These are phyloP conservation scores for Lamellibrachia columna DNA, from an alignment of 2,888 invertebrate species.

Conservation along the genomic window DNA sequence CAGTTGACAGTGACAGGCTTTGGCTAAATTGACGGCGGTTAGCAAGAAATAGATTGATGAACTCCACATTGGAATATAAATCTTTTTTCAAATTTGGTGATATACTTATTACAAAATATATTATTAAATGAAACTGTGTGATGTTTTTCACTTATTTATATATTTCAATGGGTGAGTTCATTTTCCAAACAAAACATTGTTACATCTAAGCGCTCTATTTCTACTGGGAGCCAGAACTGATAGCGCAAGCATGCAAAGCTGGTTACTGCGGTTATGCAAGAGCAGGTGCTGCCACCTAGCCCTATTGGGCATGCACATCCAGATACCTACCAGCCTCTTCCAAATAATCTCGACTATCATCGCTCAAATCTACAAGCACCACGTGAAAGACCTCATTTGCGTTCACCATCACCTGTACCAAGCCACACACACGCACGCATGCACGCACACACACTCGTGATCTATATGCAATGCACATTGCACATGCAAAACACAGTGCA, in stretches of 20 bases:
- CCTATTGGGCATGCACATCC: neutral
- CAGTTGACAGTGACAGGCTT: neutral
- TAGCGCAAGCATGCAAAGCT: neutral
- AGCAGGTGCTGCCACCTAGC: neutral
- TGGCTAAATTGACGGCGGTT: neutral
- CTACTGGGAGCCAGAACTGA: neutral
- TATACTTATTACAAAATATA: neutral
- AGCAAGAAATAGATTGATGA: neutral
- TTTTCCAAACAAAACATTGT: neutral
- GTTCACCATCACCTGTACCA: neutral
- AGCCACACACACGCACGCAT: neutral
- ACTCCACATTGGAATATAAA: neutral
- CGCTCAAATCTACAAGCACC: constrained; percentile 36
- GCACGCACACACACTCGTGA: neutral
- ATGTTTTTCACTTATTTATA: neutral
- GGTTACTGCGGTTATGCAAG: neutral
- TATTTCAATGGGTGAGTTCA: neutral
- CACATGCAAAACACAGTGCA: neutral
- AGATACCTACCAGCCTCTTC: constrained; percentile 24
- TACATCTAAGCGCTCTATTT: neutral
- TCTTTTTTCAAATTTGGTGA: neutral
- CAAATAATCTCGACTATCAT: constrained; percentile 39
- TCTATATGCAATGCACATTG: neutral
- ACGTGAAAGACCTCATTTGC: constrained; percentile 27
- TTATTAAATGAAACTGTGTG: neutral